Base-by-base conservation (phyloP, 2,888 invertebrate species). In the Macroteleia sp. region DNA sequence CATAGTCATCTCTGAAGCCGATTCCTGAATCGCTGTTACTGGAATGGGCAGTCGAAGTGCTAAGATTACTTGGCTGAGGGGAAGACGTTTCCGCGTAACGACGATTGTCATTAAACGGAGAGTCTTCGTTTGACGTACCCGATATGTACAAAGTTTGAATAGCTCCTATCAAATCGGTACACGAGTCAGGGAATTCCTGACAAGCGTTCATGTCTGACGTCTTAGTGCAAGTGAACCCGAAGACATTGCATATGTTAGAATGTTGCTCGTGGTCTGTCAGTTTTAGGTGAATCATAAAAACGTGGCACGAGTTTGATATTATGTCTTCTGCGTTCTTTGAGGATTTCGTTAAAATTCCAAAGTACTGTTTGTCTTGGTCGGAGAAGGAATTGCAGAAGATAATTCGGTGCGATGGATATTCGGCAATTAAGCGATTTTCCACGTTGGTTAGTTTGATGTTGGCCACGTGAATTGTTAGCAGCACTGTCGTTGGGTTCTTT, bases 1-100 rank as follows among this genome's bases (percentile, higher is more conserved):
- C 94, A 84, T 96, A 96, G 85, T 98, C 97, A 85, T 97, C 97
- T 80, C 97, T 95, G 86, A 98, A 98, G 0, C 98, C 98, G 75
- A 98, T 97, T 0, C 98, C 98, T 1, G 98, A 98, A 90, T 98
- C 98, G 66, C 97, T 97, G 90, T 98, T 98, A 83, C 97, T 97
- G 0, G 97, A 97, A 16, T 96, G 96, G 0, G 95, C 95, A 0
- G 95, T 95, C 6, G 95, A 93, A 82, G 96, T 96, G 85, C 96
- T 96, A 76, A 96, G 95, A 85, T 95, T 95, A 88, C 96, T 97
- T 0, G 96, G 97, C 83, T 97, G 97, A 0, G 97, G 97, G 0
- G 97, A 97, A 85, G 89, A 87, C 1, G 89, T 81, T 14, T 88
- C 88, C 10, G 86, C 77, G 44, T 86, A 86, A 28, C 86, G 81